phyloP scores from a whole-genome alignment of 2,888 invertebrate genomes.

The Punctoribates punctum region DNA sequence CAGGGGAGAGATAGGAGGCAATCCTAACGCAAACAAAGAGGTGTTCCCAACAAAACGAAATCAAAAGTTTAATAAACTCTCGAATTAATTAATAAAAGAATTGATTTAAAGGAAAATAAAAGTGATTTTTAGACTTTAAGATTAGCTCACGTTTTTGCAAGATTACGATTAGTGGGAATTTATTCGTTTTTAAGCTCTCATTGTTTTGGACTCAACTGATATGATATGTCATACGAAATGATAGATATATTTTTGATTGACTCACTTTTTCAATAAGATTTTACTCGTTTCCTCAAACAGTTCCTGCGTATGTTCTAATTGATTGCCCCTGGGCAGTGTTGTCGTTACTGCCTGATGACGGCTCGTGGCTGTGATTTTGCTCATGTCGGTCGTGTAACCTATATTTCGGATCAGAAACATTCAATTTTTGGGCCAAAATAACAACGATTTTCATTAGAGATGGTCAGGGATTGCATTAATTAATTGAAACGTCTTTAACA shows the following conservation, averaged over 20 bases:
- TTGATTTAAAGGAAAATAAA: too few relatives aligned
- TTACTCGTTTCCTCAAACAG: conserved; percentile 47
- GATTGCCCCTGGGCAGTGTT: conserved; percentile 42
- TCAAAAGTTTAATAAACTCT: too few relatives aligned
- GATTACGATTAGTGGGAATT: too few relatives aligned
- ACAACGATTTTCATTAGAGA: background rate
- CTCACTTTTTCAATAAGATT: conserved; percentile 46
- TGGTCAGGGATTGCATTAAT: too few relatives aligned
- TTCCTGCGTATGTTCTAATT: conserved; percentile 44
- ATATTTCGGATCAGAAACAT: background rate
- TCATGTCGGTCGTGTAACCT: conserved; percentile 45
- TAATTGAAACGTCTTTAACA: background rate
- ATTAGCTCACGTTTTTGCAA: too few relatives aligned
- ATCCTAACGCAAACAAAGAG: too few relatives aligned
- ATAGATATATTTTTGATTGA: background rate
- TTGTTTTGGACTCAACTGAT: background rate
- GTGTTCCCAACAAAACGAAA: too few relatives aligned
- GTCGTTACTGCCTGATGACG: conserved; percentile 46
- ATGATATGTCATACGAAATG: background rate
- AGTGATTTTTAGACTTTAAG: too few relatives aligned
- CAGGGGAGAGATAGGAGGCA: too few relatives aligned
- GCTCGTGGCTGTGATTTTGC: conserved; percentile 43
- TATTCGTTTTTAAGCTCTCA: too few relatives aligned
- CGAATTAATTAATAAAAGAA: too few relatives aligned
- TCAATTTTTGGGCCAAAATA: background rate